These are phyloP conservation scores for Lamproptera curius DNA, from an alignment of 2,888 invertebrate genomes.

Conservation along the genomic window DNA sequence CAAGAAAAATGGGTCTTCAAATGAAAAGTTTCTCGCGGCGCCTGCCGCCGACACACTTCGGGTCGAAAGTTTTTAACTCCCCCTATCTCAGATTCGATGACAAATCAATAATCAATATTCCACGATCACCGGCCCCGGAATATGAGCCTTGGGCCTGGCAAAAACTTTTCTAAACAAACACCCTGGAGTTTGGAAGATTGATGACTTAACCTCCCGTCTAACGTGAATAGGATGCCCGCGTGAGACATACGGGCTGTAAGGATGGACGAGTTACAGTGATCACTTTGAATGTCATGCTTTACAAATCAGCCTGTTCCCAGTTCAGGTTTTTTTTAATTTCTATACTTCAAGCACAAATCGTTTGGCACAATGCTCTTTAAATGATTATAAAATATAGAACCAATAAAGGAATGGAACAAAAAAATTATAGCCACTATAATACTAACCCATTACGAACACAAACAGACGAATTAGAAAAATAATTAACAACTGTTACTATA, in stretches of 20 bases:
- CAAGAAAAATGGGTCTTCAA: neutral
- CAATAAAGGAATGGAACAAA: no score
- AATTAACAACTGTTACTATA: no score
- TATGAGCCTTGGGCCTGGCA: slow-evolving; percentile 37
- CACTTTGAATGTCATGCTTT: no score
- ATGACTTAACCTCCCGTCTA: slow-evolving; percentile 47
- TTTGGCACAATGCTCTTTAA: no score
- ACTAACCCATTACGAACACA: no score
- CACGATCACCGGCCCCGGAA: slow-evolving; percentile 33
- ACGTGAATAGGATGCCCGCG: slow-evolving; percentile 37
- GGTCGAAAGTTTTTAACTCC: slow-evolving; percentile 6
- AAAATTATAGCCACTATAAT: no score
- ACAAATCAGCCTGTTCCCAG: no score
- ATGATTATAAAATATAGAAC: no score
- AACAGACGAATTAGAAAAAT: no score
- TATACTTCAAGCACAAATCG: no score
- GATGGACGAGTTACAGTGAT: slow-evolving; percentile 11
- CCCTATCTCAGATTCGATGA: slow-evolving; percentile 26
- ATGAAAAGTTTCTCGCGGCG: slow-evolving; percentile 7
- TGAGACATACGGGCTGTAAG: slow-evolving; percentile 29
- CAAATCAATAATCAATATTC: slow-evolving; percentile 52
- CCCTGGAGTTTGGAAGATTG: slow-evolving; percentile 45
- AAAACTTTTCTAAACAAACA: slow-evolving; percentile 56
- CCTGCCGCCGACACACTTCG: slow-evolving; percentile 2
- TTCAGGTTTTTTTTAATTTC: no score